Conservation (phyloP, 2,888 invertebrate genomes). For the Amphipyra tragopoginis region DNA sequence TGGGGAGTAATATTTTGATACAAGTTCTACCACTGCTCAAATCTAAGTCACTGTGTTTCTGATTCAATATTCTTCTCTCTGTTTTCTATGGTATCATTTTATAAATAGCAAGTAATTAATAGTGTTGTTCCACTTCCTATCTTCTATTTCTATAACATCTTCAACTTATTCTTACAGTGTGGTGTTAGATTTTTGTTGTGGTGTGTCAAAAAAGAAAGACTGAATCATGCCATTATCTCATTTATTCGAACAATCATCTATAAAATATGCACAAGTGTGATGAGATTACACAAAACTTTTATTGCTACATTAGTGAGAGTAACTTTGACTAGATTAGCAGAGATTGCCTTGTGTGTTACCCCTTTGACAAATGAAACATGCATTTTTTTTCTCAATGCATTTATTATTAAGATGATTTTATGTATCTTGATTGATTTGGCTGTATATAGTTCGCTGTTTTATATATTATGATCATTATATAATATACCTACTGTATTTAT, state of each 20-base stretch:
- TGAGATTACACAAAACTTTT: conserved; percentile 69
- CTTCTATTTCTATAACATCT: conserved; percentile 7
- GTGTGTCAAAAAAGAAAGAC: conserved; percentile 81
- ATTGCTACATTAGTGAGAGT: conserved; percentile 66
- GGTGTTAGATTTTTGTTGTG: conserved; percentile 45
- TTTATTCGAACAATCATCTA: conserved; percentile 79
- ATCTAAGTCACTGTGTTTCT: not conserved
- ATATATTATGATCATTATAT: conserved; percentile 47
- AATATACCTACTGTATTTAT: conserved; percentile 69
- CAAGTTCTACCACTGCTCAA: conserved; percentile 40
- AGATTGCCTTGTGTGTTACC: conserved; percentile 72
- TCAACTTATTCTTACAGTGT: conserved; percentile 11
- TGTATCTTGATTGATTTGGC: conserved; percentile 62
- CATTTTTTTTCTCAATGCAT: conserved; percentile 66
- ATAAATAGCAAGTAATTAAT: not conserved
- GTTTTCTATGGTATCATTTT: conserved; percentile 2
- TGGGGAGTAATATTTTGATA: conserved; percentile 29
- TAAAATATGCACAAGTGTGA: conserved; percentile 74
- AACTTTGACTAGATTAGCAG: conserved; percentile 82
- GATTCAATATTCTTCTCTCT: not conserved
- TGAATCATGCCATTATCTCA: conserved; percentile 83
- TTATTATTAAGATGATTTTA: conserved; percentile 53
- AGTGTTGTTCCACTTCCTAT: not conserved
- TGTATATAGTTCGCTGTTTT: conserved; percentile 71
- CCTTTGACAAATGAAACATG: conserved; percentile 55